phyloP scores from a whole-genome alignment of 2,113 vertebrate genomes.

The Psilopogon haemacephalus region DNA sequence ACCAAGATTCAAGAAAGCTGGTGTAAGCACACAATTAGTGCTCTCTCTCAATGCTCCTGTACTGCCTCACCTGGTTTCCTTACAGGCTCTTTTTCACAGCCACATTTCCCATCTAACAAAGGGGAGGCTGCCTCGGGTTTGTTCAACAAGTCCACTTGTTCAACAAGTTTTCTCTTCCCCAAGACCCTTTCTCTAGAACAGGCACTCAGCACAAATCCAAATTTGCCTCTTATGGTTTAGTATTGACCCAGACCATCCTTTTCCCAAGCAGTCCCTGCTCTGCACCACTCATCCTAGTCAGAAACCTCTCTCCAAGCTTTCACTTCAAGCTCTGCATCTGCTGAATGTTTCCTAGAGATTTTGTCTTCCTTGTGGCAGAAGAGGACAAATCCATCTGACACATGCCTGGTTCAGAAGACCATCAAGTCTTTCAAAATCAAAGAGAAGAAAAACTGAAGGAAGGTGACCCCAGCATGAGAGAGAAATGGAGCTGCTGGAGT shows the following conservation, averaged over 20 bases:
- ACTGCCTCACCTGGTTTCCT: background rate
- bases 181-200: background rate
- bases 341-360: background rate
- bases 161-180: background rate
- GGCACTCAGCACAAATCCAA: background rate
- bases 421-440: background rate
- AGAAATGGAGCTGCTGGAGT: too few species aligned
- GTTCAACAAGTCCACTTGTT: background rate
- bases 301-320: background rate
- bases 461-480: background rate
- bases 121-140: background rate
- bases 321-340: background rate
- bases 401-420: background rate
- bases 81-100: background rate
- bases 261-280: background rate
- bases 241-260: background rate
- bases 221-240: background rate
- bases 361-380: slow-evolving; percentile 2
- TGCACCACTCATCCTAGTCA: background rate
- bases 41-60: background rate
- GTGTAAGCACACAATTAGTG: background rate
- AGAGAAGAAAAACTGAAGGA: background rate
- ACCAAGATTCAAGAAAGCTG: background rate
- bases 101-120: background rate
- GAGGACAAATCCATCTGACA: background rate